A percentile compares a stretch with the other conserved stretches of the same genome.
Conservation (phyloP, 2,888 invertebrate species). For the Agonopterix heracliana region DNA sequence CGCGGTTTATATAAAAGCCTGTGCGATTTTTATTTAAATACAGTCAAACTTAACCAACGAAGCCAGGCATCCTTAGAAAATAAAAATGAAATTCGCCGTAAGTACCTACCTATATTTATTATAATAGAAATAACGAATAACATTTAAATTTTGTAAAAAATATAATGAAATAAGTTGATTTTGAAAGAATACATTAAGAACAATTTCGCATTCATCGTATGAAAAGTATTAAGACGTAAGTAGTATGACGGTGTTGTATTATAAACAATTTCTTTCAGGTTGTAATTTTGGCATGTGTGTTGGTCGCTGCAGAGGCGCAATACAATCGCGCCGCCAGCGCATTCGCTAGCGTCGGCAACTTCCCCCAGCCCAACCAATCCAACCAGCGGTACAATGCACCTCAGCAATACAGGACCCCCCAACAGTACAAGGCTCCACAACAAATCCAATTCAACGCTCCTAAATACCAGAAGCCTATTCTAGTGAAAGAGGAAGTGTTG, state of each 20-base stretch:
- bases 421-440: not conserved
- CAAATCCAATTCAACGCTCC: not conserved
- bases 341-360: slow-evolving; percentile 9
- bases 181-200: no score
- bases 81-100: slow-evolving; percentile 58
- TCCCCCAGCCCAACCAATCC: not conserved
- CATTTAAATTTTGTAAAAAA: no score
- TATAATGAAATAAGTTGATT: no score
- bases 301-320: slow-evolving; percentile 43
- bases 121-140: no score
- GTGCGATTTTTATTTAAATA: slow-evolving; percentile 46
- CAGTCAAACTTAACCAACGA: slow-evolving; percentile 67
- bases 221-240: no score
- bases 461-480: not conserved
- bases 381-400: slow-evolving; percentile 17
- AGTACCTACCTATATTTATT: slow-evolving; percentile 23
- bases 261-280: slow-evolving; percentile 21
- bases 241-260: slow-evolving; percentile 5
- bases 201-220: no score
- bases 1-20: slow-evolving; percentile 56
- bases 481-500: not conserved
- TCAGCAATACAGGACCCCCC: slow-evolving; percentile 15
- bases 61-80: slow-evolving; percentile 34
- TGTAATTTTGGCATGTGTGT: slow-evolving; percentile 37
- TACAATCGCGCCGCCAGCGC: slow-evolving; percentile 14